Evolutionary conservation across 2,797 vertebrate genomes (phyloP), one percentile per base, ranked within the genome.

Genomic region (Ctenopoma multispine): DNA sequence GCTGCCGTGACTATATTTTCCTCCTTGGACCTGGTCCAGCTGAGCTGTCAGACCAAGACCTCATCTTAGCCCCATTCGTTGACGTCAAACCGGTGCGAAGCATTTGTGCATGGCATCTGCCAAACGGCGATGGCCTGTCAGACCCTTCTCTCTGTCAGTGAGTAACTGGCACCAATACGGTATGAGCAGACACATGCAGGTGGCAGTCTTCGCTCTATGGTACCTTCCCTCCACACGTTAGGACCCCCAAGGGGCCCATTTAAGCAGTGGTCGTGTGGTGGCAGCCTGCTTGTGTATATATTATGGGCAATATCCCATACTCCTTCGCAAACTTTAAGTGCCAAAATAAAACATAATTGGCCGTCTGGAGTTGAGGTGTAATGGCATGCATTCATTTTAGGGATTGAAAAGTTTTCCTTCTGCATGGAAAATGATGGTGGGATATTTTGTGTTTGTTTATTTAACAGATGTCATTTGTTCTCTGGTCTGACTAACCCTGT

Each of bases 391-490:
- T 92, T 92, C 80, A 86, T 91, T 93, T 80, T 50, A 70, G 38
- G 84, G 81, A 77, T 81, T 83, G 90, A 84, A 79, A 92, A 87
- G 69, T 90, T 90, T 90, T 74, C 31, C 71, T 72, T 57, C 72
- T 69, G 67, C 63, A 58, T 77, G 83, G 69, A 82, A 83, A 90
- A 74, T 70, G 68, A 82, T 72, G 53, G 84, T 31, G 71, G 53
- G 59, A 78, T 86, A 80, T 89, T 82, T 82, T 51, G 80, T 90
- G 83, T 92, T 91, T 94, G 92, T 94, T 94, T 93, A 74, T 90
- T 85, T 90, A 94, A 92, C 94, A 95, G 94, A 95, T 95, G 94
- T 92, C 88, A 87, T 92, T 94, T 93, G 91, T 94, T 92, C 90
- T 89, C 71, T 62, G 85, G 78, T 91, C 88, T 82, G 85, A 83